phyloP scores from a whole-genome alignment of 2,797 vertebrate genomes.

The Uromys caudimaculatus region DNA sequence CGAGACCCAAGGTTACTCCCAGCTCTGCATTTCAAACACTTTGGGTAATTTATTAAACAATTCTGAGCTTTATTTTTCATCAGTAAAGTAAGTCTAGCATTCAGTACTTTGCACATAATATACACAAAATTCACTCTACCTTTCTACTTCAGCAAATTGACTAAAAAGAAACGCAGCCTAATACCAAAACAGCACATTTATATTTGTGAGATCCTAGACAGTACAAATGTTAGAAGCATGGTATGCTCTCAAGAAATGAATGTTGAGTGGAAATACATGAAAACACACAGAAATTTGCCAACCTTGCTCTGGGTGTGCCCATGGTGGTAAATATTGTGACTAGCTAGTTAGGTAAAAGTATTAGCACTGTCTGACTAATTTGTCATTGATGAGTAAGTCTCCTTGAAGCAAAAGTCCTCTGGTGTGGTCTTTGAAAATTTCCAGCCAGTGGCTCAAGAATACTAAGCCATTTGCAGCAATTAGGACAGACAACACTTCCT shows the following conservation, averaged over 20 bases:
- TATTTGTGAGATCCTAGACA: neutral
- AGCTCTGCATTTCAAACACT: neutral
- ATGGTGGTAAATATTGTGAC: neutral
- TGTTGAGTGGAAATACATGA: neutral
- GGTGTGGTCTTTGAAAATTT: constrained; percentile 17
- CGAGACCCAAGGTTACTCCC: neutral
- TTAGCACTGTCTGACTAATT: neutral
- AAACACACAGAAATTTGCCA: neutral
- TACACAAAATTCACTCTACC: neutral
- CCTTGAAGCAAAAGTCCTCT: neutral
- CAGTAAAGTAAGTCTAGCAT: neutral
- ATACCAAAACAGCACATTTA: neutral
- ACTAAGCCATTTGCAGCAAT: neutral
- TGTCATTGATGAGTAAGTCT: neutral
- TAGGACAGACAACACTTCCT: neutral
- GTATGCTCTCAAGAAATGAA: neutral
- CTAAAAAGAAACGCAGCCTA: neutral
- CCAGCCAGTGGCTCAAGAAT: neutral
- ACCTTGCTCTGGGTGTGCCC: neutral
- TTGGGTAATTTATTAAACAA: neutral
- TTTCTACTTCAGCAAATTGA: constrained; percentile 20
- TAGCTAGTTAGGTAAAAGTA: neutral
- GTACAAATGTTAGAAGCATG: neutral
- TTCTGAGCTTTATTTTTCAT: neutral
- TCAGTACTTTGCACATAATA: neutral